phyloP scores from a whole-genome alignment of 92 coral and sea anemone genomes.

The Siderastrea siderea region DNA sequence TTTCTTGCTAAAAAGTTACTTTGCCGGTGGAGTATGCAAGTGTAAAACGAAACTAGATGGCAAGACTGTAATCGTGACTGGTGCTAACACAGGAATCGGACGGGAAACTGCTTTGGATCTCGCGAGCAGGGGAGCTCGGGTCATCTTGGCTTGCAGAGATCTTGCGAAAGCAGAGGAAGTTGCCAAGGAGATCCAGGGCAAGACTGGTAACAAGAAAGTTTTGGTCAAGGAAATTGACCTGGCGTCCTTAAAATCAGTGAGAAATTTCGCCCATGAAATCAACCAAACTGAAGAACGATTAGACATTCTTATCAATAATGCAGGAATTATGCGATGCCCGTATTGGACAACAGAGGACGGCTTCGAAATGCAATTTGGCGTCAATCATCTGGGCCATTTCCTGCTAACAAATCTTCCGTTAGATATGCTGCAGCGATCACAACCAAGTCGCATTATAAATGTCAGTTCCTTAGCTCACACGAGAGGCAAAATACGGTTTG shows the following conservation, averaged over 20 bases:
- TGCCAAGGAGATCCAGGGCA: slow-evolving; percentile 76
- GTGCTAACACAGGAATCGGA: slow-evolving; percentile 94
- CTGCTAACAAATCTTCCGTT: slow-evolving; percentile 80
- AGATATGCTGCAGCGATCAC: slow-evolving; percentile 74
- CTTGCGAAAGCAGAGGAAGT: slow-evolving; percentile 76
- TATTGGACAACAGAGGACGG: slow-evolving; percentile 75
- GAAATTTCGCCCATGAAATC: slow-evolving; percentile 82
- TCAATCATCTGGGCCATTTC: slow-evolving; percentile 86
- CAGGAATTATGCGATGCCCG: slow-evolving; percentile 80
- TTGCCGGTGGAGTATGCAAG: slow-evolving; percentile 71
- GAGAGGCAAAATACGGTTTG: slow-evolving; percentile 78
- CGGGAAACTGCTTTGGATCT: slow-evolving; percentile 89
- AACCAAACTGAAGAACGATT: slow-evolving; percentile 78
- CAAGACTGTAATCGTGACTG: slow-evolving; percentile 91
- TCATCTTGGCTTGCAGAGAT: slow-evolving; percentile 89
- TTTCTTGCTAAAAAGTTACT: slow-evolving; percentile 45
- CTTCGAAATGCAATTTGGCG: slow-evolving; percentile 81
- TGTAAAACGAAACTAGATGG: slow-evolving; percentile 68
- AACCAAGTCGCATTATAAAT: slow-evolving; percentile 84
- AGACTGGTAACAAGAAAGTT: slow-evolving; percentile 79
- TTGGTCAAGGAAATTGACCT: slow-evolving; percentile 85
- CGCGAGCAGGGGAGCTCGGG: slow-evolving; percentile 87
- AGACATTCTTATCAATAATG: slow-evolving; percentile 86
- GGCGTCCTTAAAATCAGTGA: slow-evolving; percentile 86
- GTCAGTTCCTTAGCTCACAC: slow-evolving; percentile 79